These are phyloP conservation scores for Mya arenaria DNA, from an alignment of 1,140 invertebrate genomes.

Conservation along the genomic window DNA sequence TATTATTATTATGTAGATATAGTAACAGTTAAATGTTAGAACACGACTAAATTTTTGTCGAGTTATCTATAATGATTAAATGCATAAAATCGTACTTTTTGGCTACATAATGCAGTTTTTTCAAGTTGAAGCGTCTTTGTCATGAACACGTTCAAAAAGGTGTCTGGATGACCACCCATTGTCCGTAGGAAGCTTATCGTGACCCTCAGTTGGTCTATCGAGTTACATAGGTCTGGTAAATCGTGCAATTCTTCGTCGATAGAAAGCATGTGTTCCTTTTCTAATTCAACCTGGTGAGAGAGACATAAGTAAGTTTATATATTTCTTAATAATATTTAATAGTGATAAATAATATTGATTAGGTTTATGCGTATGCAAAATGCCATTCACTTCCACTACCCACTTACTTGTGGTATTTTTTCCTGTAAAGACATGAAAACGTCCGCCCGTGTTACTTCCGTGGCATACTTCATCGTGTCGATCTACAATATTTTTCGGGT, in stretches of 20 bases:
- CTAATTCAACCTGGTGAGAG: not conserved
- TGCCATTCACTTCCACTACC: not conserved
- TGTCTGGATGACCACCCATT: slow-evolving; percentile 38
- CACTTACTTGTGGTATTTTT: not conserved
- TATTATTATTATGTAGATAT: too few relatives aligned
- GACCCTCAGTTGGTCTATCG: slow-evolving; percentile 59
- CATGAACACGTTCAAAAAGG: slow-evolving; percentile 57
- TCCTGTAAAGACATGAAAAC: not conserved
- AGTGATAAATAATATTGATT: not conserved
- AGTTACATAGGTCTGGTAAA: slow-evolving; percentile 56
- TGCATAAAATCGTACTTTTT: too few relatives aligned
- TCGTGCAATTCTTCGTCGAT: slow-evolving; percentile 45
- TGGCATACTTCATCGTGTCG: not conserved
- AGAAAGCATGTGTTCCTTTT: slow-evolving; percentile 38
- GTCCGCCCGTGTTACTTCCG: not conserved
- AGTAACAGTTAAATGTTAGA: too few relatives aligned
- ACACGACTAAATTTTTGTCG: too few relatives aligned
- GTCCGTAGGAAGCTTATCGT: slow-evolving; percentile 61
- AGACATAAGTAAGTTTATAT: not conserved
- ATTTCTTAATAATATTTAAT: not conserved
- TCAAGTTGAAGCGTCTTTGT: slow-evolving; percentile 56
- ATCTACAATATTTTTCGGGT: too few relatives aligned
- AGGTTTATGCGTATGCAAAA: not conserved
- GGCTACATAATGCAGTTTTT: too few relatives aligned
- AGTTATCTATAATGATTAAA: too few relatives aligned